A percentile compares a stretch with the other conserved stretches of the same genome.
These are phyloP conservation scores for Rachycentron canadum DNA, from an alignment of 2,797 vertebrate genomes.

Conservation along the genomic window DNA sequence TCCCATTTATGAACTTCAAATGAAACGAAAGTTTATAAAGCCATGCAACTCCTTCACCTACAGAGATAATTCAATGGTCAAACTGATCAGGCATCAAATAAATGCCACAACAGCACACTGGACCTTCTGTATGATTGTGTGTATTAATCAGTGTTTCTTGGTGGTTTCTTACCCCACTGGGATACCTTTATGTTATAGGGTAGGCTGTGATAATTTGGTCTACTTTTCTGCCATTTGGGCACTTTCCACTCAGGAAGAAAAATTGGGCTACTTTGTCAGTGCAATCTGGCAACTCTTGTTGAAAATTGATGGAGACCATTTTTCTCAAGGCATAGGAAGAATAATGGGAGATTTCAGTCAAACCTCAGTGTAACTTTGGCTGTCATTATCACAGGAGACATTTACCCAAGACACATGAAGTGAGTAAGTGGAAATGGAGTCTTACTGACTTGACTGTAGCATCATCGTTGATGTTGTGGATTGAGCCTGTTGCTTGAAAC, in stretches of 20 bases:
- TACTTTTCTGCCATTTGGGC: not conserved
- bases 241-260: not conserved
- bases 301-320: not conserved
- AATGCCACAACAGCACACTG: not conserved
- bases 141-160: not conserved
- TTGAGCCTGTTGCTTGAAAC: not conserved
- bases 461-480: not conserved
- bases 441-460: not conserved
- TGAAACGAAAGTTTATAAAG: not conserved
- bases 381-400: not conserved
- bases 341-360: not conserved
- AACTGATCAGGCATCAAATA: not conserved
- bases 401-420: not conserved
- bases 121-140: not conserved
- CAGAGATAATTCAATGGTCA: not conserved
- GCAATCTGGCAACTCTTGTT: not conserved
- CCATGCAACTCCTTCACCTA: not conserved
- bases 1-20: not conserved
- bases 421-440: not conserved
- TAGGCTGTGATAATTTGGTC: not conserved
- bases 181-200: not conserved
- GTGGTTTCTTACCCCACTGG: not conserved
- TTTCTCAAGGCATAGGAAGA: not conserved
- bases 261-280: not conserved
- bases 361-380: not conserved